Conservation (phyloP, 1,140 invertebrate genomes). For the Eumeta japonica region DNA sequence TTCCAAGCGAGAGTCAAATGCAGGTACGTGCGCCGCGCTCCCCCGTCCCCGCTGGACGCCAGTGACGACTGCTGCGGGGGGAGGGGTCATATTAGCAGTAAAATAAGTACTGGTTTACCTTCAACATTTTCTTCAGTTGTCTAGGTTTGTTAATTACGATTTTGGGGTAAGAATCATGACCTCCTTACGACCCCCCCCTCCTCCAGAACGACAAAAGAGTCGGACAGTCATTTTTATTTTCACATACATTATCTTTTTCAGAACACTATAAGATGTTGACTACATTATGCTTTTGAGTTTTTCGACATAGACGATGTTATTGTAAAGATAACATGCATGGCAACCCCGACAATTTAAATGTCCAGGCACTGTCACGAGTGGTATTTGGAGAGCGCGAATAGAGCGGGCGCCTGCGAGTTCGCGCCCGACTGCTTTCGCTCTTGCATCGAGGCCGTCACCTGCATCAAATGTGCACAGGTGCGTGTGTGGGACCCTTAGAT, state of each 20-base stretch:
- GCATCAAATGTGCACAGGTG: constrained; percentile 76
- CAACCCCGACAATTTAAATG: neutral
- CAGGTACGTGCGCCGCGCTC: constrained; percentile 38
- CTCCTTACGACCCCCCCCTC: too few species aligned
- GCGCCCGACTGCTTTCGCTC: constrained; percentile 81
- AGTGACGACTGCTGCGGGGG: too few species aligned
- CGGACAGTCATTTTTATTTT: neutral
- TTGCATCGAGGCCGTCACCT: constrained; percentile 80
- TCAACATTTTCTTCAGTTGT: too few species aligned
- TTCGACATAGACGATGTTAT: neutral
- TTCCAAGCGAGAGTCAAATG: constrained; percentile 45
- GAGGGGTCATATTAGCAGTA: too few species aligned
- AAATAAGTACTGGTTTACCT: too few species aligned
- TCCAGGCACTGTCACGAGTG: constrained; percentile 71
- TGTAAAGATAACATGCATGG: neutral
- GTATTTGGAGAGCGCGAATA: constrained; percentile 77
- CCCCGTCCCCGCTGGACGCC: too few species aligned
- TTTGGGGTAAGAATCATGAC: too few species aligned
- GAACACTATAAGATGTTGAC: neutral
- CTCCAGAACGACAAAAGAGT: neutral
- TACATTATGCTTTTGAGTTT: neutral
- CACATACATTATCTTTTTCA: neutral
- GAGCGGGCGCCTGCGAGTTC: constrained; percentile 80
- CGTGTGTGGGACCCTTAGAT: too few species aligned
- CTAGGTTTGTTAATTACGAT: too few species aligned